These are phyloP conservation scores for Rhinatrema bivittatum DNA, from an alignment of 2,797 vertebrate genomes.

Conservation along the genomic window DNA sequence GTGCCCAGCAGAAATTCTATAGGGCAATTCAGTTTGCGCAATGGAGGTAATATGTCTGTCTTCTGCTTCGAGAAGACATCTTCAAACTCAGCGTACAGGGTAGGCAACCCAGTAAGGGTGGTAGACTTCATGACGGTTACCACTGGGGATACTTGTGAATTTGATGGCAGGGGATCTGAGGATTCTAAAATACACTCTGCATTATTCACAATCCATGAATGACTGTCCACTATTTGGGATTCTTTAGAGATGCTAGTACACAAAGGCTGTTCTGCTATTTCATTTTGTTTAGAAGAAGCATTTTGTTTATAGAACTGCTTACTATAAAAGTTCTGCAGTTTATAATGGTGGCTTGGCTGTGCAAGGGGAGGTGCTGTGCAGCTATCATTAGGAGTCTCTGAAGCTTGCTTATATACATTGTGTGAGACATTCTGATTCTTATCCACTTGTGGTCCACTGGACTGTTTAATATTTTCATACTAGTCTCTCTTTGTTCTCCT, in stretches of 20 bases:
- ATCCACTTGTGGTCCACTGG: constrained; percentile 20
- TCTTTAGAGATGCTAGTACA: constrained; percentile 33
- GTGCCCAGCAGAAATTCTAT: no score
- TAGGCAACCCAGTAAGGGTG: no score
- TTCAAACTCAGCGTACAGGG: no score
- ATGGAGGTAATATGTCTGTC: no score
- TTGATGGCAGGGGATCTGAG: constrained; percentile 42
- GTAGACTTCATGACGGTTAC: no score
- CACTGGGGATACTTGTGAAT: no score
- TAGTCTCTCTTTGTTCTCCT: no score
- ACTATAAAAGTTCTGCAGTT: constrained; percentile 85
- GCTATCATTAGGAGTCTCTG: constrained; percentile 35
- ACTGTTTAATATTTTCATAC: no score
- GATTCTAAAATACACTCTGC: constrained; percentile 43
- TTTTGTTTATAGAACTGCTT: constrained; percentile 82
- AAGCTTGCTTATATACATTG: constrained; percentile 43
- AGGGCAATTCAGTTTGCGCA: no score
- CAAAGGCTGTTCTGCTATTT: constrained; percentile 55
- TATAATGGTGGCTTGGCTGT: constrained; percentile 74
- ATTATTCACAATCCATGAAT: constrained; percentile 40
- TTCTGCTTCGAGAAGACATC: no score
- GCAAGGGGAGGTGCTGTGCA: constrained; percentile 58
- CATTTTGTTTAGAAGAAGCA: constrained; percentile 43
- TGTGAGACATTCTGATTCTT: constrained; percentile 11
- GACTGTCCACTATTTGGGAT: constrained; percentile 21